These are phyloP conservation scores for Hypotaenidia okinawae DNA, from an alignment of 2,797 vertebrate genomes.

Conservation along the genomic window DNA sequence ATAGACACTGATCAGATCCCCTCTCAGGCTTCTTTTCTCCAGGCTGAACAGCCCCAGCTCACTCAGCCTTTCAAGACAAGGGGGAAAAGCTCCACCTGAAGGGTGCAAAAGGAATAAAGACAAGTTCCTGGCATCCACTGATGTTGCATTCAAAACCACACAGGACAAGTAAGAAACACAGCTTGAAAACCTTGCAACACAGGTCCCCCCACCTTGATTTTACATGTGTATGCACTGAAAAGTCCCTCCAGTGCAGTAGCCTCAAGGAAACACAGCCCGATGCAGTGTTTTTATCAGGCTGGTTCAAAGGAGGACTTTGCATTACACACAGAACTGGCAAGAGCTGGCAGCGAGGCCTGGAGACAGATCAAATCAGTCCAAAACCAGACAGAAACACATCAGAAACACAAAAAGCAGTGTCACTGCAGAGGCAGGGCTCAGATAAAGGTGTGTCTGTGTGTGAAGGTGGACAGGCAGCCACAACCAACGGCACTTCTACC, in stretches of 20 bases:
- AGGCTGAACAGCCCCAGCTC: too few relatives aligned
- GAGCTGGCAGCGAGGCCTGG: background rate
- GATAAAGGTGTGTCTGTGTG: background rate
- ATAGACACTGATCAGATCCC: too few relatives aligned
- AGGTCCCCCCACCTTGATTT: accelerated
- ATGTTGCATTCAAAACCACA: background rate
- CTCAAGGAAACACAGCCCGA: background rate
- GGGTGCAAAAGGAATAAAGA: background rate
- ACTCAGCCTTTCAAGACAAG: too few relatives aligned
- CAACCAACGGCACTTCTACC: background rate
- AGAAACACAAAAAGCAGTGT: background rate
- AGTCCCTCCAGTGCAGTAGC: background rate
- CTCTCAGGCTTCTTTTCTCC: too few relatives aligned
- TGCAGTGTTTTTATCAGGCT: background rate
- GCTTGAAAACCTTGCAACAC: background rate
- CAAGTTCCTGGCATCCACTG: background rate
- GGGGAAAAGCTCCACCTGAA: background rate
- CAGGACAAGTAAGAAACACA: background rate
- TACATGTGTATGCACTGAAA: background rate
- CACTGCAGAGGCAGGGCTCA: background rate
- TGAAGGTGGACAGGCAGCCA: too few relatives aligned
- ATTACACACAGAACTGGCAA: background rate
- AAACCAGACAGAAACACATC: background rate
- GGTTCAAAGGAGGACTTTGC: background rate
- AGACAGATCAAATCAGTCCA: background rate